Percentiles rank a stretch among this genome's conserved stretches.
These are phyloP conservation scores for Ptiloglossa arizonensis DNA, from an alignment of 1,140 invertebrate species.

Conservation along the genomic window DNA sequence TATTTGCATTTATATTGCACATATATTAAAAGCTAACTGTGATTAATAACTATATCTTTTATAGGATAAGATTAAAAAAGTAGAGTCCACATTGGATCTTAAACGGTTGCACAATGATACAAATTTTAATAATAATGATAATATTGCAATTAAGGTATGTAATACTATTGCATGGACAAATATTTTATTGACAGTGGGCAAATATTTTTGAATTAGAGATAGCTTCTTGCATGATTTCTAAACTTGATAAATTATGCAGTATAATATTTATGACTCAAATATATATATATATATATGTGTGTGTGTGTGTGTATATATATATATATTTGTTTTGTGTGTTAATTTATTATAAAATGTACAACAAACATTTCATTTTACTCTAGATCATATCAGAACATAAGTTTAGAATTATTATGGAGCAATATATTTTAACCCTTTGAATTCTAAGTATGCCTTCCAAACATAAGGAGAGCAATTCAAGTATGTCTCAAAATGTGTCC, in stretches of 20 bases:
- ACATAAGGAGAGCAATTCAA: no score
- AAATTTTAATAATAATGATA: slow-evolving; percentile 55
- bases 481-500: no score
- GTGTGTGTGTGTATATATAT: no score
- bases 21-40: slow-evolving; percentile 12
- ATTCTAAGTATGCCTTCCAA: no score
- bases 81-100: slow-evolving; percentile 56
- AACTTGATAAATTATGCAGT: slow-evolving; percentile 44
- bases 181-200: slow-evolving; percentile 46
- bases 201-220: slow-evolving; percentile 58
- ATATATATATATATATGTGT: no score
- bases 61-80: slow-evolving; percentile 67
- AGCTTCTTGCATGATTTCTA: slow-evolving; percentile 61
- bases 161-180: slow-evolving; percentile 55
- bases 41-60: slow-evolving; percentile 56
- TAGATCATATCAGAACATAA: neutral
- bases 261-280: slow-evolving; percentile 10
- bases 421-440: neutral
- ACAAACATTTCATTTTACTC: slow-evolving; percentile 10
- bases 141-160: slow-evolving; percentile 58
- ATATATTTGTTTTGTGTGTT: neutral
- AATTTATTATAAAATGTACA: slow-evolving; percentile 3
- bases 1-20: slow-evolving; percentile 15
- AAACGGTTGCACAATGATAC: slow-evolving; percentile 45
- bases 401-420: neutral